Conservation (phyloP, 2,113 vertebrate species). For the Sisor rabdophorus region DNA sequence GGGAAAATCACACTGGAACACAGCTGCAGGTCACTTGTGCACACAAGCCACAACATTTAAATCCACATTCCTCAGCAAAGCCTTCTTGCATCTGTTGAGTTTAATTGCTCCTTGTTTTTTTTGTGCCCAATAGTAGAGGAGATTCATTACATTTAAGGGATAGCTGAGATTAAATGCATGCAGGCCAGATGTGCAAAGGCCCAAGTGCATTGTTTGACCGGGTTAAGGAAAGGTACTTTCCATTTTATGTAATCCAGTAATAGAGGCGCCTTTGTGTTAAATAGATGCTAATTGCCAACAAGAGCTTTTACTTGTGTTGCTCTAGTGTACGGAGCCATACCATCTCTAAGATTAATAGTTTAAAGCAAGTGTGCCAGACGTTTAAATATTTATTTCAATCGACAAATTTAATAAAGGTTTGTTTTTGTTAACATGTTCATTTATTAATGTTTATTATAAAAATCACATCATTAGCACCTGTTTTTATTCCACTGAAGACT, state of each 20-base stretch:
- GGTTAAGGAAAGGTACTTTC: constrained; percentile 32
- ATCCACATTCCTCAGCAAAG: constrained; percentile 41
- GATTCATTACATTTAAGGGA: constrained; percentile 43
- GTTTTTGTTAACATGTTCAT: too few relatives aligned
- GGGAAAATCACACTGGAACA: constrained; percentile 28
- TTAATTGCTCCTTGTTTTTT: constrained; percentile 47
- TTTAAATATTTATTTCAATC: too few relatives aligned
- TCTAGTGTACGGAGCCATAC: neutral
- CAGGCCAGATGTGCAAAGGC: constrained; percentile 41
- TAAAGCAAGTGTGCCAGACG: too few relatives aligned
- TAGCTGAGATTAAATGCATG: constrained; percentile 27
- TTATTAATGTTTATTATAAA: neutral
- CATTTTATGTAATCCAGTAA: constrained; percentile 30
- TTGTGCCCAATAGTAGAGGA: constrained; percentile 27
- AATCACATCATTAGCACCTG: neutral
- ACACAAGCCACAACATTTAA: constrained; percentile 38
- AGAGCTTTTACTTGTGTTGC: constrained; percentile 12
- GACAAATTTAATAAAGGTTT: too few relatives aligned
- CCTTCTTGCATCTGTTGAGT: constrained; percentile 50
- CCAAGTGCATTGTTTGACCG: constrained; percentile 34
- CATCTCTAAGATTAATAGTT: neutral
- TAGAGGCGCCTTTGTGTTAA: constrained; percentile 33
- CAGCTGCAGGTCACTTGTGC: constrained; percentile 46
- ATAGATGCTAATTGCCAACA: constrained; percentile 1
- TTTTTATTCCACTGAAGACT: neutral